phyloP scores from a whole-genome alignment of 35 echinoderm and acorn worm species.

The Strongylocentrotus purpuratus region DNA sequence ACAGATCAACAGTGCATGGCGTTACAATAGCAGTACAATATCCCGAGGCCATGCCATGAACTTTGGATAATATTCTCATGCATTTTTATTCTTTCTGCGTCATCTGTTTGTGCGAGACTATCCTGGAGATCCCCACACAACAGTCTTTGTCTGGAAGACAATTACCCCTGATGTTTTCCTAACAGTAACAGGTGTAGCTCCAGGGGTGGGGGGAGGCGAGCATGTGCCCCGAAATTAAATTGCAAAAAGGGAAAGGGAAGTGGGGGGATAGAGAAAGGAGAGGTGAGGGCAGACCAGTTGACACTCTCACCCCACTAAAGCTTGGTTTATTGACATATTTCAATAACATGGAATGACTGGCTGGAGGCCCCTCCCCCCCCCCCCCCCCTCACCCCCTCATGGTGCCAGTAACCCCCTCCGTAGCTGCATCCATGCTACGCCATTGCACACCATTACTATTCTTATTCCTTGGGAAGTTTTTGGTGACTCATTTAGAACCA shows the following conservation, averaged over 20 bases:
- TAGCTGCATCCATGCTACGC: neutral
- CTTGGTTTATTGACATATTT: too few relatives aligned
- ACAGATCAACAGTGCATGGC: neutral
- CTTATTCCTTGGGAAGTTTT: neutral
- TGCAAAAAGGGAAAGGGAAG: neutral
- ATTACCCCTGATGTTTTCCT: too few relatives aligned
- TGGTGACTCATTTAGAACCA: neutral
- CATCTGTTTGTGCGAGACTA: neutral
- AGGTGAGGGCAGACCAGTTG: too few relatives aligned
- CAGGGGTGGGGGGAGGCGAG: neutral
- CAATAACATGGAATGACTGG: too few relatives aligned
- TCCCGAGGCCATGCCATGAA: neutral
- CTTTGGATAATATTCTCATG: neutral
- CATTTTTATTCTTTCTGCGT: neutral
- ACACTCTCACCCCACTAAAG: too few relatives aligned
- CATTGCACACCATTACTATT: neutral
- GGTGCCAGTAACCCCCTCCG: too few relatives aligned
- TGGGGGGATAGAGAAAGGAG: neutral
- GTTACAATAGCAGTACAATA: neutral
- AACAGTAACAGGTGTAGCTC: too few relatives aligned
- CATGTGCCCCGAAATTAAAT: neutral
- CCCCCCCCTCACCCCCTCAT: too few relatives aligned
- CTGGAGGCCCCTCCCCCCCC: too few relatives aligned
- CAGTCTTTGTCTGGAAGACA: neutral
- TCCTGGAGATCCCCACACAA: neutral